phyloP scores from a whole-genome alignment of 1,140 invertebrate species.

The Brachionus paranguensis region DNA sequence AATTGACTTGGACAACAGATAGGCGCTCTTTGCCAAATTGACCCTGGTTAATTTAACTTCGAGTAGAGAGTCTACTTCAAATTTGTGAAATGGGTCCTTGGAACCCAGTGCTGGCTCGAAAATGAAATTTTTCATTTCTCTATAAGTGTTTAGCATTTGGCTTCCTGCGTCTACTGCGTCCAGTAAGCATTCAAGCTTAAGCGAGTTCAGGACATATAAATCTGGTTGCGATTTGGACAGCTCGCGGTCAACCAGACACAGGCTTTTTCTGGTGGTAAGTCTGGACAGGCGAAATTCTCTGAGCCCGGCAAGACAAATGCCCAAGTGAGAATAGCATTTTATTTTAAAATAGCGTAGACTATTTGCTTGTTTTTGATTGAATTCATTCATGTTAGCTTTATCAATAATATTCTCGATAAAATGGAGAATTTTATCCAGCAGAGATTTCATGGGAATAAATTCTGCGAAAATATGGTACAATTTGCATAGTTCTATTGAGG shows the following conservation, averaged over 20 bases:
- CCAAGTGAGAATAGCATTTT: constrained; percentile 18
- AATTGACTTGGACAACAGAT: constrained; percentile 14
- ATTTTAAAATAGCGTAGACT: constrained; percentile 22
- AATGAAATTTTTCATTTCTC: not conserved
- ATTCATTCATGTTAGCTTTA: not conserved
- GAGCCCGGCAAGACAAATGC: not conserved
- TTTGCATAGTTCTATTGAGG: not conserved
- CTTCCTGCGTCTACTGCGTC: not conserved
- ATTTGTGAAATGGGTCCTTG: not conserved
- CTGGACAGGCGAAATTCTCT: constrained; percentile 11
- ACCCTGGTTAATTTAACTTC: not conserved
- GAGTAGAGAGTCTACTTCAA: not conserved
- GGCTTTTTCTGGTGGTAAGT: not conserved
- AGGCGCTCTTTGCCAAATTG: not conserved
- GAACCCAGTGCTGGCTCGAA: not conserved
- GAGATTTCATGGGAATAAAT: not conserved
- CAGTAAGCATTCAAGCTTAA: not conserved
- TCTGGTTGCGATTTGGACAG: not conserved
- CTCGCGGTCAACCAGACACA: constrained; percentile 1
- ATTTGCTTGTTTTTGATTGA: not conserved
- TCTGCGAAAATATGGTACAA: constrained; percentile 12
- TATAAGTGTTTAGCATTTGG: not conserved
- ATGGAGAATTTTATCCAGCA: constrained; percentile 4
- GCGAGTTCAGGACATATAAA: not conserved
- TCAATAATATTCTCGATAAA: not conserved